Evolutionary conservation across 1,140 invertebrate species (phyloP).

Genomic region (Habropoda laboriosa): DNA sequence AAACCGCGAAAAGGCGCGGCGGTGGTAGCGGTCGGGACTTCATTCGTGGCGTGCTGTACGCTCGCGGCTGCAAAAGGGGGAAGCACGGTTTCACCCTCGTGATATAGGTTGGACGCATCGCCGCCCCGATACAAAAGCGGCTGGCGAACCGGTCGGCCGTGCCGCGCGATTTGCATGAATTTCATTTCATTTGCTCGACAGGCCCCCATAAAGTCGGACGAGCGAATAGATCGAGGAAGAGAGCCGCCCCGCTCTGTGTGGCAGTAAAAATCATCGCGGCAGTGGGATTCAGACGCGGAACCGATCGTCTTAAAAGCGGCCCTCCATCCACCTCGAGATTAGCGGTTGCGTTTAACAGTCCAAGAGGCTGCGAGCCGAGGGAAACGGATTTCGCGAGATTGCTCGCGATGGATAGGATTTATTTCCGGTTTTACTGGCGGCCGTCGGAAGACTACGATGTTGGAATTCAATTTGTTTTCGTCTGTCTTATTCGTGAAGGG

Average conservation of each 20-base stretch:
- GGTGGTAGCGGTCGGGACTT: conserved; percentile 1
- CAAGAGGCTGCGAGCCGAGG: neutral
- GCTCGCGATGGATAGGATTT: conserved; percentile 19
- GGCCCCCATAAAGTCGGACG: conserved; percentile 60
- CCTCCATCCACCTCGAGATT: neutral
- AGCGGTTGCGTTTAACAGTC: conserved; percentile 24
- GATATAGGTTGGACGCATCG: conserved; percentile 75
- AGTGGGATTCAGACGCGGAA: neutral
- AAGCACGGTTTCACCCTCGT: conserved; percentile 61
- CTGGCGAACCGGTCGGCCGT: conserved; percentile 20
- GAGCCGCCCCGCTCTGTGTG: conserved; percentile 2
- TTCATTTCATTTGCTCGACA: conserved; percentile 71
- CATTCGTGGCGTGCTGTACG: conserved; percentile 5
- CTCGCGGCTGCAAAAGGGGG: conserved; percentile 29
- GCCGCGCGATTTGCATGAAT: conserved; percentile 70
- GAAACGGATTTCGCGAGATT: conserved; percentile 12
- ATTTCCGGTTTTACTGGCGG: conserved; percentile 2
- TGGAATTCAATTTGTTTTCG: neutral
- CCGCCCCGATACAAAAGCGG: conserved; percentile 75
- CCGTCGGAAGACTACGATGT: neutral
- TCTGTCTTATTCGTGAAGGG: too few relatives aligned
- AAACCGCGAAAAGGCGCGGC: conserved; percentile 37
- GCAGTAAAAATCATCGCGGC: conserved; percentile 48
- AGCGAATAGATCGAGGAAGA: conserved; percentile 38
- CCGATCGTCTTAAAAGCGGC: conserved; percentile 2